phyloP scores from a whole-genome alignment of 2,888 invertebrate genomes.

The Hyles lineata region DNA sequence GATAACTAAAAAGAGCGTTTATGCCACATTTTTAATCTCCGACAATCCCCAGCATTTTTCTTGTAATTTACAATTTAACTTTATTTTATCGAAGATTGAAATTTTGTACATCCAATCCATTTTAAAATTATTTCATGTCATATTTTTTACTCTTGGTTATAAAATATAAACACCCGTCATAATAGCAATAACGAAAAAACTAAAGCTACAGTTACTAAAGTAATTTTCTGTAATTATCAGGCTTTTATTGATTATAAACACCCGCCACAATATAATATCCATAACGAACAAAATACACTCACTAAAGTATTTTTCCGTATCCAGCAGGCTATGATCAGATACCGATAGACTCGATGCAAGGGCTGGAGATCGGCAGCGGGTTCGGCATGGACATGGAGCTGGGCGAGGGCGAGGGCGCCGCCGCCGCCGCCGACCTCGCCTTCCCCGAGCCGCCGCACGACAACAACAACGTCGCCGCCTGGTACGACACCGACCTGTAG shows the following conservation, averaged over 20 bases:
- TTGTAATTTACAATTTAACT: no score
- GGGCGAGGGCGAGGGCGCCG: constrained; percentile 92
- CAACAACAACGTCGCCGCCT: constrained; percentile 96
- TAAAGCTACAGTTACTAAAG: constrained; percentile 10
- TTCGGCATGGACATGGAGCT: constrained; percentile 97
- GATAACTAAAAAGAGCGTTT: no score
- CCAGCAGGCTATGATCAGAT: constrained; percentile 97
- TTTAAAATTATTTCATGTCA: no score
- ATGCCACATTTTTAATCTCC: no score
- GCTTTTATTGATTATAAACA: constrained; percentile 81
- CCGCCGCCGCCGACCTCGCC: constrained; percentile 92
- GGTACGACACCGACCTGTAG: constrained; percentile 99
- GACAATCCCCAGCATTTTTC: no score
- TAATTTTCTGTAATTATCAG: constrained; percentile 75
- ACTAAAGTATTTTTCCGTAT: constrained; percentile 13
- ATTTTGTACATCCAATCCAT: no score
- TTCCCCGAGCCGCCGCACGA: constrained; percentile 93
- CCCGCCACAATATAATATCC: no score
- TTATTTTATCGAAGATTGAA: no score
- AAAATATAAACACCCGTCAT: no score
- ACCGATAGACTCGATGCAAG: constrained; percentile 98
- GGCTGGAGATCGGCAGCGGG: constrained; percentile 94
- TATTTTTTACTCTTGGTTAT: no score
- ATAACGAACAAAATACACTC: neutral
- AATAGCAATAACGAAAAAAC: no score